These are phyloP conservation scores for Diadegma fenestrale DNA, from an alignment of 2,888 invertebrate genomes.

Conservation along the genomic window DNA sequence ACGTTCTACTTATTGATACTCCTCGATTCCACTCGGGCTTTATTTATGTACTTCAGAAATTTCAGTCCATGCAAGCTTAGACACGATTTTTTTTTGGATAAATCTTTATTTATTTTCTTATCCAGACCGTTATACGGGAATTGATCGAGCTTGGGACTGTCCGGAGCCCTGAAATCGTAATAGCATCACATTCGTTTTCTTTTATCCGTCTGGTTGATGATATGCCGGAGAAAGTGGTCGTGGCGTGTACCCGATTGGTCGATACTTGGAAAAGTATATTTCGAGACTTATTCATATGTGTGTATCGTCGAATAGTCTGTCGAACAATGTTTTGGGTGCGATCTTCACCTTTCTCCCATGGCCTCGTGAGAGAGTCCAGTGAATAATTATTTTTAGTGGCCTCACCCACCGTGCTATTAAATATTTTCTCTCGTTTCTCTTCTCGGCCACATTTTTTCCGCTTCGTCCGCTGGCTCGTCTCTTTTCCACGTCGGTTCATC, in stretches of 20 bases:
- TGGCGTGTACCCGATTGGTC: conserved; percentile 58
- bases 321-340: conserved; percentile 55
- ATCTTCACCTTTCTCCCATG: conserved; percentile 64
- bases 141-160: conserved; percentile 16
- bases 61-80: background rate
- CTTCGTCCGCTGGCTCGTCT: background rate
- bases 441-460: conserved; percentile 6
- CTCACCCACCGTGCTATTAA: conserved; percentile 57
- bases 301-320: conserved; percentile 8
- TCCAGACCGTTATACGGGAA: conserved; percentile 11
- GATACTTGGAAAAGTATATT: conserved; percentile 63
- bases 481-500: conserved; percentile 8
- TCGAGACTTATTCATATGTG: conserved; percentile 43
- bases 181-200: conserved; percentile 59
- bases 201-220: conserved; percentile 45
- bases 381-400: conserved; percentile 48
- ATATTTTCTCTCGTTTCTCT: conserved; percentile 60
- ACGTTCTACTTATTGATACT: background rate
- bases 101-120: conserved; percentile 1
- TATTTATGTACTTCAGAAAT: background rate
- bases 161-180: conserved; percentile 38
- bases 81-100: background rate
- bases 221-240: conserved; percentile 63
- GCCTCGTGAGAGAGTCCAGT: conserved; percentile 35
- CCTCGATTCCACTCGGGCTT: background rate